Conservation (phyloP, 2,888 invertebrate genomes). For the Acronicta leporina region DNA sequence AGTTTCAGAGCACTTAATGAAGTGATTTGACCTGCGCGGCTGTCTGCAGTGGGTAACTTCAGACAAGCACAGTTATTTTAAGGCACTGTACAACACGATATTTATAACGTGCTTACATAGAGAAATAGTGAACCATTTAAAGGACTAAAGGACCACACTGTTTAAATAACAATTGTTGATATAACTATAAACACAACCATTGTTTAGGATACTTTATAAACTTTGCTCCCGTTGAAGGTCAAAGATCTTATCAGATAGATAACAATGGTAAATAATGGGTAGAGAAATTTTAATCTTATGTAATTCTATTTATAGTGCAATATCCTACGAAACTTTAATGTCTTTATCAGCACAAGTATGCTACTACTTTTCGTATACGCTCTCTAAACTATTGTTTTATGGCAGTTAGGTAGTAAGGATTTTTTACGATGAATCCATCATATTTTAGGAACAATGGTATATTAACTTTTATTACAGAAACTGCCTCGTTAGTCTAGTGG, state of each 20-base stretch:
- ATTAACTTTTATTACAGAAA: no score
- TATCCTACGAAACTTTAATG: background rate
- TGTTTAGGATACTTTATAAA: conserved; percentile 34
- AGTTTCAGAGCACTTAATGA: no score
- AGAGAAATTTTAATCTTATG: conserved; percentile 7
- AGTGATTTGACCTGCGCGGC: no score
- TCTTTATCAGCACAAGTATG: background rate
- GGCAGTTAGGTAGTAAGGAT: no score
- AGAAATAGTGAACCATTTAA: background rate
- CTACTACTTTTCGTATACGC: background rate
- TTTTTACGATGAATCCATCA: no score
- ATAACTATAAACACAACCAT: conserved; percentile 8
- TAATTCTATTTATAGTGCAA: conserved; percentile 17
- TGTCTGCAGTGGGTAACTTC: no score
- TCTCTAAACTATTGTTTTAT: background rate
- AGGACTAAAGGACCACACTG: background rate
- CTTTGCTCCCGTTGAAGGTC: conserved; percentile 24
- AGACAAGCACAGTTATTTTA: no score
- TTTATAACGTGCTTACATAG: no score
- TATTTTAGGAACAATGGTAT: no score
- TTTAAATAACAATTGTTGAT: conserved; percentile 19
- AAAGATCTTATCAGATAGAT: conserved; percentile 44
- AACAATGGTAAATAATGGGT: conserved; percentile 24
- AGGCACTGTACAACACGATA: no score
- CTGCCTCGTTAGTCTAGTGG: no score